phyloP scores from a whole-genome alignment of 2,888 invertebrate species.

The Plagiodera versicolora region DNA sequence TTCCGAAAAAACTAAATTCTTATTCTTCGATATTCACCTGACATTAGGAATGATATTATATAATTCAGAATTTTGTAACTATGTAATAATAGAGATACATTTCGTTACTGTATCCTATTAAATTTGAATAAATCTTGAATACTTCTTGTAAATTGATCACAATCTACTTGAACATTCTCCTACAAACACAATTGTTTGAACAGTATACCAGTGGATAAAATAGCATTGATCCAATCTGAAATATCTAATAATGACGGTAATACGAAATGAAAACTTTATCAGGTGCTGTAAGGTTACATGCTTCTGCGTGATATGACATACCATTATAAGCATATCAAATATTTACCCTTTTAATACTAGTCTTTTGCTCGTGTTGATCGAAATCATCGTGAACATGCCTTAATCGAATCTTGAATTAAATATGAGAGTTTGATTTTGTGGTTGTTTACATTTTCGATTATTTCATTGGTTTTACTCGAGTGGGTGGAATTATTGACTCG shows the following conservation, averaged over 20 bases:
- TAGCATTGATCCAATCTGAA: not conserved
- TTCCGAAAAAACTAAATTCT: no score
- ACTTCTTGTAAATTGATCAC: no score
- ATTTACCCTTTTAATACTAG: conserved; percentile 51
- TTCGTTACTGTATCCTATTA: no score
- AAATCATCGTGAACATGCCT: conserved; percentile 48
- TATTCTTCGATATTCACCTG: no score
- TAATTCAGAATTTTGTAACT: no score
- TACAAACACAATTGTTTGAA: no score
- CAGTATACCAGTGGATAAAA: no score
- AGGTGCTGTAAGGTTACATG: conserved; percentile 41
- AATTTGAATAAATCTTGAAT: no score
- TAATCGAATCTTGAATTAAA: conserved; percentile 50
- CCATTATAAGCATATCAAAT: conserved; percentile 50
- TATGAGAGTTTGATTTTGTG: conserved; percentile 47
- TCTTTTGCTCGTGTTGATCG: conserved; percentile 51
- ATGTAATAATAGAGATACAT: no score
- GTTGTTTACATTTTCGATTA: conserved; percentile 31
- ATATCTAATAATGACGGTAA: conserved; percentile 23
- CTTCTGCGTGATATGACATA: conserved; percentile 51
- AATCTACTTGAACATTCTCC: no score
- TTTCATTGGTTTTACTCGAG: not conserved
- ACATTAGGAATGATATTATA: no score
- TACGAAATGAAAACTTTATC: conserved; percentile 29
- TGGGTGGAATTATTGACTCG: no score